Evolutionary conservation across 2,113 vertebrate species (phyloP).

Genomic region (Noctilio leporinus): DNA sequence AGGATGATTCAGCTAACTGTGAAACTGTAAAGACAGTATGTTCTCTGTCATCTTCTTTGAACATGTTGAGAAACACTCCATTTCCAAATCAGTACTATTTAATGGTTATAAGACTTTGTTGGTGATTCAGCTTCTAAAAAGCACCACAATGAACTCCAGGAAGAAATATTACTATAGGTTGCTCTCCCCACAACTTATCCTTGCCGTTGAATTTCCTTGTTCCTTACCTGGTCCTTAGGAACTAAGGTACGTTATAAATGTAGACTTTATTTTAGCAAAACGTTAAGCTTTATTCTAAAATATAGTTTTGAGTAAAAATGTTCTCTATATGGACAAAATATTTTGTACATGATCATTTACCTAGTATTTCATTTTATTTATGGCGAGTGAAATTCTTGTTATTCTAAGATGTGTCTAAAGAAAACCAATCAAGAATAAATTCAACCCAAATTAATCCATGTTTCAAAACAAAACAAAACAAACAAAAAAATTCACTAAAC

Average conservation of each 20-base stretch:
- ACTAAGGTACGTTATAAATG: neutral
- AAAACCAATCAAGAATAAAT: neutral
- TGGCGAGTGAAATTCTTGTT: neutral
- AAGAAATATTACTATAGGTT: neutral
- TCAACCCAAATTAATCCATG: neutral
- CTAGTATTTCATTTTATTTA: neutral
- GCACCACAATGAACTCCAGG: neutral
- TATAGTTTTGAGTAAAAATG: neutral
- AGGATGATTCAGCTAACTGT: neutral
- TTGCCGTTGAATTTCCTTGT: neutral
- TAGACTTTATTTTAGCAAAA: neutral
- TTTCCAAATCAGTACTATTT: neutral
- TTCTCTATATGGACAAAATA: neutral
- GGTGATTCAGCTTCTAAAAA: neutral
- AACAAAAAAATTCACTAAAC: neutral
- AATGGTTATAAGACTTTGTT: neutral
- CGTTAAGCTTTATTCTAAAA: neutral
- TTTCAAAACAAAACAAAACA: neutral
- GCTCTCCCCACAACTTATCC: neutral
- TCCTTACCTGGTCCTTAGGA: neutral
- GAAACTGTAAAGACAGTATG: neutral
- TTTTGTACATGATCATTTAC: fast-evolving
- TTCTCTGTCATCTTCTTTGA: neutral
- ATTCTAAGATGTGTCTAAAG: neutral
- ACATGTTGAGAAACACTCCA: neutral